These are phyloP conservation scores for Acanthurus leucopareius DNA, from an alignment of 2,797 vertebrate species.

Conservation along the genomic window DNA sequence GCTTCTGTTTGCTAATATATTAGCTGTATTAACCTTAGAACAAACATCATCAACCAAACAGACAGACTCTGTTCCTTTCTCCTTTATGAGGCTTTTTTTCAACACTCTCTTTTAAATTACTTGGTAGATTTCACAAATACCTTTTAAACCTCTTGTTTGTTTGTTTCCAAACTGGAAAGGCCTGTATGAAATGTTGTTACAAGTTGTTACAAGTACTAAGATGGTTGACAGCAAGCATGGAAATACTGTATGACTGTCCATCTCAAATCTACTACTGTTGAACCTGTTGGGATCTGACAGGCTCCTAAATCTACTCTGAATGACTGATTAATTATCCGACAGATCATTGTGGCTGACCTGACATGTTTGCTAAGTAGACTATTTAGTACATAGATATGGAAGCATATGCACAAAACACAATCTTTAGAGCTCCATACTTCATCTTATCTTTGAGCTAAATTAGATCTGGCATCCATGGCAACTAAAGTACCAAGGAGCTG, in stretches of 20 bases:
- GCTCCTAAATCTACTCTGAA: slow-evolving; percentile 33
- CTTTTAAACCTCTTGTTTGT: background rate
- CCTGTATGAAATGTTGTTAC: background rate
- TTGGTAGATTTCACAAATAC: background rate
- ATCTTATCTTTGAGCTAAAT: slow-evolving; percentile 59
- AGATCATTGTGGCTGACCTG: slow-evolving; percentile 30
- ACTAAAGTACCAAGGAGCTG: slow-evolving; percentile 51
- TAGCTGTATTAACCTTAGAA: too few relatives aligned
- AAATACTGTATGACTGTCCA: background rate
- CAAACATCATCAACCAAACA: too few relatives aligned
- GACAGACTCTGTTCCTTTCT: background rate
- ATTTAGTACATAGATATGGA: slow-evolving; percentile 41
- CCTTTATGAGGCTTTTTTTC: background rate
- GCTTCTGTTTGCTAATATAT: too few relatives aligned
- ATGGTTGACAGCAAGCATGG: background rate
- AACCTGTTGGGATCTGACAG: slow-evolving; percentile 16
- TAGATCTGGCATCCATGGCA: slow-evolving; percentile 59
- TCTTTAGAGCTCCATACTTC: slow-evolving; percentile 37
- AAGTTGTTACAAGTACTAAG: background rate
- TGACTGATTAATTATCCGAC: slow-evolving; percentile 47
- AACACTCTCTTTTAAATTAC: background rate
- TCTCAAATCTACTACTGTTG: background rate
- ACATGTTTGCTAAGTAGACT: slow-evolving; percentile 46
- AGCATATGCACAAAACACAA: slow-evolving; percentile 27
- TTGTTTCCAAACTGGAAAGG: background rate